Base-by-base conservation (phyloP, 2,888 invertebrate genomes). In the Anagyrus pseudococci region DNA sequence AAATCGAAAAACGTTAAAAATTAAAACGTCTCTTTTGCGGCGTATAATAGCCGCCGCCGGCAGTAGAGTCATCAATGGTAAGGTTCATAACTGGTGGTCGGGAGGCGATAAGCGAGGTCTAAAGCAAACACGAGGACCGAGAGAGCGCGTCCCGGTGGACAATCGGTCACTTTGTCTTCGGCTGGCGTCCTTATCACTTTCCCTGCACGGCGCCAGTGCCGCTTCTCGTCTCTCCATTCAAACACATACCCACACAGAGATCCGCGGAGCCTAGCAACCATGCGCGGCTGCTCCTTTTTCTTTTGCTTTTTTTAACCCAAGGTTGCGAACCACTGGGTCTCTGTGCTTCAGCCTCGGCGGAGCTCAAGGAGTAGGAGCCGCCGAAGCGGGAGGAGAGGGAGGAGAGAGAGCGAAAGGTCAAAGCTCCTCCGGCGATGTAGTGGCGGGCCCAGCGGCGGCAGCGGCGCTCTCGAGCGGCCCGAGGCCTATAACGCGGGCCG, bases 271-370 rank as follows among this genome's bases (percentile, higher is more conserved):
- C 33, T 37, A 2, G 2, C 33, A 15, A 37, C 33, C 15, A 13
- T 37, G 33, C 15, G 6, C 29, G 6, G 6, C 29, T n/a, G 41
- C 17, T 4, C 17, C 41, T 41, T 15, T 41, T n/a, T 46, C 20
- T 46, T 22, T 22, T 4, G 22, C 23, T 20, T 4, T 37, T 4
- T 4, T 37, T 37, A 6, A 10, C 22, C 4, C 2, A 46, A 46
- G 46, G 46, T 46, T 46, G 46, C 8, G 46, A 46, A 46, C 46
- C 46, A 22, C 46, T 46, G 46, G 8, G 33, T 37, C 33, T 37
- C 33, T 8, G 33, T n/a, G n/a, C n/a, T n/a, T n/a, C n/a, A n/a
- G n/a, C n/a, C n/a, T n/a, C n/a, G n/a, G n/a, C n/a, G n/a, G n/a
- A n/a, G n/a, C n/a, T n/a, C n/a, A n/a, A n/a, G n/a, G n/a, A n/a